Evolutionary conservation across 2,797 vertebrate species (phyloP), one percentile per base, ranked within the genome.

Genomic region (Spinus pinus): DNA sequence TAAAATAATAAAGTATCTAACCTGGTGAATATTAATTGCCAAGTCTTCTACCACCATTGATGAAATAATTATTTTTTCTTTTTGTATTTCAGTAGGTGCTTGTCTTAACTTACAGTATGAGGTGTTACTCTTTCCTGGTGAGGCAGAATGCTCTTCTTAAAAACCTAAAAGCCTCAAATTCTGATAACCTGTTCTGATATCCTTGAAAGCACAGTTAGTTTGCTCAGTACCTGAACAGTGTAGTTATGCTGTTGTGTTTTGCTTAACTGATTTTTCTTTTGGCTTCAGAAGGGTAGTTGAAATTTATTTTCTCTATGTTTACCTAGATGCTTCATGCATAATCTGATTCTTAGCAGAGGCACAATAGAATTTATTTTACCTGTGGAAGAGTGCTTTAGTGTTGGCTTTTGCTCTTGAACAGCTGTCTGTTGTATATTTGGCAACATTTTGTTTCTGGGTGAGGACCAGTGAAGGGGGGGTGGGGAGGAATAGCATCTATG

Each of bases 351-450:
- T 92, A 84, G 49, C 67, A 84, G 73, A 79, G 51, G 64, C 56
- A 93, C 77, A 94, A 56, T 70, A 80, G 91, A 79, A 79, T 93
- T 93, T 77, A 47, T 94, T 88, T 93, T 95, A 91, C 94, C 89
- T 96, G 72, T 86, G 88, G 44, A 85, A 92, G 69, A 69, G 47
- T 46, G 64, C 54, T 92, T 83, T 77, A 80, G 21, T 78, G 11
- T 91, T 96, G 94, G 73, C 53, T 6, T 39, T 31, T 95, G 69
- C 51, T 83, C 58, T 72, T 96, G 83, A 94, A 46, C 69, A 94
- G 91, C 86, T 95, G 82, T 92, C 78, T 69, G 39, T 86, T 89
- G 73, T 88, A 42, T 77, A 54, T 81, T 94, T 94, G 87, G 92
- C 70, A 86, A 81, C 14, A 18, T 81, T 91, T 84, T 75, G 80